Evolutionary conservation across 2,888 invertebrate species (phyloP).

Genomic region (Pterostichus madidus): DNA sequence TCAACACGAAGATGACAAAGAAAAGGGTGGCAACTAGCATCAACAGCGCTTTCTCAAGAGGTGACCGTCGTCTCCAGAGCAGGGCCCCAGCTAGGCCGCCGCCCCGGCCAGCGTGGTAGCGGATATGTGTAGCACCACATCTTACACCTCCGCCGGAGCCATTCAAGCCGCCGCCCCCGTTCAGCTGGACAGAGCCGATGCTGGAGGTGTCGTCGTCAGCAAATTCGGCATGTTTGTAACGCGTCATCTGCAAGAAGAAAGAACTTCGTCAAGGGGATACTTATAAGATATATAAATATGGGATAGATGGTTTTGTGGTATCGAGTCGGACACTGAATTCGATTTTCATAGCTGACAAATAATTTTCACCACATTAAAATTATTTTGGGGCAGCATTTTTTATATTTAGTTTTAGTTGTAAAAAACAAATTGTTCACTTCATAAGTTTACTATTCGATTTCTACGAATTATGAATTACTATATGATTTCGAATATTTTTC

Average conservation of each 20-base stretch:
- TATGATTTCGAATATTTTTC: no score
- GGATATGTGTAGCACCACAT: slow-evolving; percentile 89
- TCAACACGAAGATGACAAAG: slow-evolving; percentile 81
- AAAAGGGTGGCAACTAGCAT: slow-evolving; percentile 80
- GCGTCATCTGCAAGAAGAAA: slow-evolving; percentile 85
- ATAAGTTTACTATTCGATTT: no score
- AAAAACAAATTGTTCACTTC: no score
- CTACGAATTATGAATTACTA: no score
- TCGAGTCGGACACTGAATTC: no score
- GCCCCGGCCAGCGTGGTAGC: slow-evolving; percentile 86
- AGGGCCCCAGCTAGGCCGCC: slow-evolving; percentile 83
- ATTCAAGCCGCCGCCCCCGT: slow-evolving; percentile 79
- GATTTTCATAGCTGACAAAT: no score
- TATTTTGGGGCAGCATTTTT: no score
- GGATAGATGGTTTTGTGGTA: no score
- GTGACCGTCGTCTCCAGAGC: slow-evolving; percentile 87
- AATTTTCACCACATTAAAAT: no score
- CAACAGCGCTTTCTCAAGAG: slow-evolving; percentile 85
- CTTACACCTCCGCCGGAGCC: slow-evolving; percentile 79
- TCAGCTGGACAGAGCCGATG: slow-evolving; percentile 90
- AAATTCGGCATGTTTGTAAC: slow-evolving; percentile 92
- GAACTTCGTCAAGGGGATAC: slow-evolving; percentile 35
- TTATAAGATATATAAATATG: no score
- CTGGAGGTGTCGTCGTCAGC: slow-evolving; percentile 91
- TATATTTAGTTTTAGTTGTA: no score